These are phyloP conservation scores for Caenorhabditis wallacei DNA, from an alignment of 2,888 invertebrate species.

Conservation along the genomic window DNA sequence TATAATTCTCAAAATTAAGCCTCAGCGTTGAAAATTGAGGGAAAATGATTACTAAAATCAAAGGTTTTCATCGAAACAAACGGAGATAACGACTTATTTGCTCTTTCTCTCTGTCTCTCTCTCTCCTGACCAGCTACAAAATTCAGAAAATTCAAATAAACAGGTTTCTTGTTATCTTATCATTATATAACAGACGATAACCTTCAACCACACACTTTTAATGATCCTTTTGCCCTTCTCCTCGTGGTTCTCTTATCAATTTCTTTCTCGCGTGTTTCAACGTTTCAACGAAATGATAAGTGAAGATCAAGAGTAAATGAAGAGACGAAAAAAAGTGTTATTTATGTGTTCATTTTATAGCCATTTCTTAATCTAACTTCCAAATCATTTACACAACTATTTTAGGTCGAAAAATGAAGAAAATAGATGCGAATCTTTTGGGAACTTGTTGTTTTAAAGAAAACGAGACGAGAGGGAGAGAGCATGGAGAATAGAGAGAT, in stretches of 20 bases:
- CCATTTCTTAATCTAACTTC: conserved; percentile 3
- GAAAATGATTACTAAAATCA: too few species aligned
- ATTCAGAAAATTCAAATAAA: conserved; percentile 5
- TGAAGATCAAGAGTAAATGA: neutral
- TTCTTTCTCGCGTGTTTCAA: neutral
- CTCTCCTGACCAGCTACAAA: conserved; percentile 22
- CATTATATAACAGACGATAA: conserved; percentile 13
- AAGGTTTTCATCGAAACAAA: too few species aligned
- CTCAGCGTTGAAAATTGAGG: too few species aligned
- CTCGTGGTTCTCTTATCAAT: conserved; percentile 44
- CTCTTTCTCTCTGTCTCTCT: neutral
- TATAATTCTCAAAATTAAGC: too few species aligned
- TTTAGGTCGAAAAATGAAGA: conserved; percentile 12
- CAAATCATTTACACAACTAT: conserved; percentile 9
- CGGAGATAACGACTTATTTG: neutral
- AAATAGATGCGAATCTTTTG: conserved; percentile 1
- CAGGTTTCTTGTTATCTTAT: conserved; percentile 19
- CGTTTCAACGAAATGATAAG: conserved; percentile 31
- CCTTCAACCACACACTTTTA: conserved; percentile 34
- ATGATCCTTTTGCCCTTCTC: conserved; percentile 56
- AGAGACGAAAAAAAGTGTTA: neutral
- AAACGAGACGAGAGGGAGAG: neutral
- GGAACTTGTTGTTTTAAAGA: conserved; percentile 18
- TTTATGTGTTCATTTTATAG: conserved; percentile 23
- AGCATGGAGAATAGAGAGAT: conserved; percentile 9